Percentiles rank a stretch among this genome's conserved stretches.
Evolutionary conservation across 2,113 vertebrate genomes (phyloP).

Genomic region (Lamprologus lemairii): DNA sequence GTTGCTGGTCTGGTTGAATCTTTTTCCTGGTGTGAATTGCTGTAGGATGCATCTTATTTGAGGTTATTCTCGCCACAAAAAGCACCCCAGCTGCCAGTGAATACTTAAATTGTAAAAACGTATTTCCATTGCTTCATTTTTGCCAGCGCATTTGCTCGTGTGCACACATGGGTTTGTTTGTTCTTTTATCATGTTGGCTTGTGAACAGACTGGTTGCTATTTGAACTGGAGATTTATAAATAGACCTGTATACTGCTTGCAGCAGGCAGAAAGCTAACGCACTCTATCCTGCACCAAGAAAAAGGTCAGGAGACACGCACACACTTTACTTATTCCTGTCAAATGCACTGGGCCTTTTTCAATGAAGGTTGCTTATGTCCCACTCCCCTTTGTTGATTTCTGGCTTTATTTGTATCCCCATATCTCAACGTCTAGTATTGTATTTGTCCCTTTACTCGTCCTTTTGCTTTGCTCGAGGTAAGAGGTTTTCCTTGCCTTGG

Average conservation of each 20-base stretch:
- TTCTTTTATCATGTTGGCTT: slow-evolving; percentile 26
- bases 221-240: slow-evolving; percentile 60
- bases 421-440: neutral
- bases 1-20: neutral
- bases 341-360: slow-evolving; percentile 15
- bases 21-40: neutral
- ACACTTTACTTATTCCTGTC: neutral
- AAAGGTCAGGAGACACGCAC: slow-evolving; percentile 24
- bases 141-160: neutral
- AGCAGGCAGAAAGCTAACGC: slow-evolving; percentile 17
- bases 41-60: neutral
- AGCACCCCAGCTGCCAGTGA: neutral
- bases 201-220: slow-evolving; percentile 44
- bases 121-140: neutral
- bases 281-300: slow-evolving; percentile 26
- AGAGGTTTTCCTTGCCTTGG: slow-evolving; percentile 1
- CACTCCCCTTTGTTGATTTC: neutral
- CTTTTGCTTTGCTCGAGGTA: neutral
- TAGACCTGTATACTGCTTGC: slow-evolving; percentile 43
- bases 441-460: neutral
- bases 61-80: neutral
- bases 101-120: neutral
- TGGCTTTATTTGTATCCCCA: neutral
- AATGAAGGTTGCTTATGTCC: neutral
- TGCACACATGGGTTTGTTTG: slow-evolving; percentile 39